Percentiles rank a stretch among this genome's conserved stretches.
These are phyloP conservation scores for Lophius americanus DNA, from an alignment of 2,797 vertebrate genomes.

Conservation along the genomic window DNA sequence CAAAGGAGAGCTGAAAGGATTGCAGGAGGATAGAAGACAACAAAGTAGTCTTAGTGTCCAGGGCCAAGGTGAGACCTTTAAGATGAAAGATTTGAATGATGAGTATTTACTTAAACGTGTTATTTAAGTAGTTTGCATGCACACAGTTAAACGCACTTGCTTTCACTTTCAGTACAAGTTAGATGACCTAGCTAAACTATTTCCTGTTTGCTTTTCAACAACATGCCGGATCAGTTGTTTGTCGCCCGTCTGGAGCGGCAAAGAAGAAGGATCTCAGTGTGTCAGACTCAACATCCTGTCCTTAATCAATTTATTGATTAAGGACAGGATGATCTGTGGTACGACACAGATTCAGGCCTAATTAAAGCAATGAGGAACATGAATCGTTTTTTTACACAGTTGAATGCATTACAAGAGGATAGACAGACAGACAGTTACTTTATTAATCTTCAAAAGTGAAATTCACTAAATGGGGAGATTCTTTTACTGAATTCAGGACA, in stretches of 20 bases:
- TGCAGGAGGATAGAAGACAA: slow-evolving; percentile 40
- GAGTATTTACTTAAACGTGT: too few relatives aligned
- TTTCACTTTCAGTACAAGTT: background rate
- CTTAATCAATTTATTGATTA: background rate
- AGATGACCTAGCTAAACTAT: background rate
- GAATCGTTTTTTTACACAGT: too few relatives aligned
- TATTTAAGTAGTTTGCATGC: background rate
- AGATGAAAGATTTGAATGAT: background rate
- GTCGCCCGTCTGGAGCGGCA: background rate
- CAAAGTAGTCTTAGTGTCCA: slow-evolving; percentile 44
- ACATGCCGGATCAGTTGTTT: background rate
- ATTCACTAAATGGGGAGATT: too few relatives aligned
- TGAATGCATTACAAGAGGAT: too few relatives aligned
- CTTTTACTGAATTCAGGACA: too few relatives aligned
- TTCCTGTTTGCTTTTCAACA: slow-evolving; percentile 1
- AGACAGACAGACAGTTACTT: too few relatives aligned
- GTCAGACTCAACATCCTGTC: background rate
- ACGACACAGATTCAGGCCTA: background rate
- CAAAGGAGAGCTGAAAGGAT: slow-evolving; percentile 25
- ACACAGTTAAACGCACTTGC: background rate
- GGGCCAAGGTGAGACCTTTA: slow-evolving; percentile 59
- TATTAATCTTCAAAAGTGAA: too few relatives aligned
- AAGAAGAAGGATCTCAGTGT: background rate
- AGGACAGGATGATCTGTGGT: background rate
- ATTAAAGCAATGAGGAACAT: too few relatives aligned